These are phyloP conservation scores for Macrostomum lignano DNA, from an alignment of 1,140 invertebrate genomes.

Conservation along the genomic window DNA sequence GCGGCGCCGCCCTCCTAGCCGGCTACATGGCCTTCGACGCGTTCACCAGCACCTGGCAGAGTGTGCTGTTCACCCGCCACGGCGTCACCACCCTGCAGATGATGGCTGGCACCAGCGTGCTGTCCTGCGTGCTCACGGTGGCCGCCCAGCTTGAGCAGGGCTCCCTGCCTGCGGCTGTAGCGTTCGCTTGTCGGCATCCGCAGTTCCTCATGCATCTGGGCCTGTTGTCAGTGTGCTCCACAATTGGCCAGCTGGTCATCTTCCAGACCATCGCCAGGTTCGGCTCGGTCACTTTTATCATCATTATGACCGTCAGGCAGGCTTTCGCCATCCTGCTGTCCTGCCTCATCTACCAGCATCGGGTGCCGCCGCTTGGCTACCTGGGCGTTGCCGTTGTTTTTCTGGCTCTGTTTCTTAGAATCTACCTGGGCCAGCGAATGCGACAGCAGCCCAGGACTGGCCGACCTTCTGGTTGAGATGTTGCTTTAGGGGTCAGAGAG, in stretches of 20 bases:
- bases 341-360: slow-evolving; percentile 65
- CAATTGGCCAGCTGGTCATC: slow-evolving; percentile 73
- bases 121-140: slow-evolving; percentile 62
- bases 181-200: slow-evolving; percentile 46
- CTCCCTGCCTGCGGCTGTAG: slow-evolving; percentile 42
- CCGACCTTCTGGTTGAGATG: too few relatives aligned
- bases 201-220: slow-evolving; percentile 50
- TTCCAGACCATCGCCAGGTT: slow-evolving; percentile 78
- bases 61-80: too few relatives aligned
- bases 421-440: too few relatives aligned
- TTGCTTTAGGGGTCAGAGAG: too few relatives aligned
- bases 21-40: too few relatives aligned
- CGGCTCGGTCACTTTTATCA: slow-evolving; percentile 54
- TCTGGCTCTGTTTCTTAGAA: slow-evolving; percentile 39
- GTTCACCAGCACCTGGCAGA: too few relatives aligned
- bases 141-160: slow-evolving; percentile 60
- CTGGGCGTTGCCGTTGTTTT: slow-evolving; percentile 62
- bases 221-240: slow-evolving; percentile 56
- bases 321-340: slow-evolving; percentile 70
- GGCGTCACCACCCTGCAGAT: too few relatives aligned
- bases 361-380: slow-evolving; percentile 41
- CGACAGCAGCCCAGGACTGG: too few relatives aligned
- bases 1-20: too few relatives aligned
- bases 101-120: slow-evolving; percentile 81
- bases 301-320: slow-evolving; percentile 90